These are phyloP conservation scores for Scomber colias DNA, from an alignment of 2,113 vertebrate species.

Conservation along the genomic window DNA sequence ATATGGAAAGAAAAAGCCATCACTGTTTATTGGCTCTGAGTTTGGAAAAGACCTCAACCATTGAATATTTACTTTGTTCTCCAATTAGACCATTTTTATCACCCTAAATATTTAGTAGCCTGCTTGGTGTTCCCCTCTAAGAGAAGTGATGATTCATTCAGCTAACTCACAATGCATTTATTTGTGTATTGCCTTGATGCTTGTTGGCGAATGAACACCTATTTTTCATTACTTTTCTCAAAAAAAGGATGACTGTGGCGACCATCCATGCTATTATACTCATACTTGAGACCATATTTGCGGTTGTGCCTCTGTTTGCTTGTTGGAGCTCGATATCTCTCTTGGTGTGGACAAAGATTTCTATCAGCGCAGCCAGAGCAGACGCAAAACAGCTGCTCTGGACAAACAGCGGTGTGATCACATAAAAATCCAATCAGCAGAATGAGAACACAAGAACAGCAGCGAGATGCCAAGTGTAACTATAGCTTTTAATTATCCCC, in stretches of 20 bases:
- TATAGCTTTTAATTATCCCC: conserved; percentile 40
- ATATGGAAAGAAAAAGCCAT: too few relatives aligned
- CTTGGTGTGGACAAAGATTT: conserved; percentile 42
- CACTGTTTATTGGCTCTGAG: too few relatives aligned
- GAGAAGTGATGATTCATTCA: too few relatives aligned
- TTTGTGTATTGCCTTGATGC: too few relatives aligned
- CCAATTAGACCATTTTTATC: too few relatives aligned
- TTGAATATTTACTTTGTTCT: too few relatives aligned
- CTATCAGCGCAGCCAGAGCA: conserved; percentile 11
- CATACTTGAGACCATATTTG: neutral
- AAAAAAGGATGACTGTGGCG: neutral
- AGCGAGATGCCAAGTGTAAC: conserved; percentile 37
- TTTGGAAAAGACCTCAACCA: too few relatives aligned
- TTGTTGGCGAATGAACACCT: neutral
- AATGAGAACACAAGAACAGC: conserved; percentile 21
- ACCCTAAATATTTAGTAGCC: neutral
- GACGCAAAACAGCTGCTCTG: conserved; percentile 17
- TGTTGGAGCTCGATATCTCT: neutral
- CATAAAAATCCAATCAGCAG: conserved; percentile 21
- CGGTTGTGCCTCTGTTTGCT: neutral
- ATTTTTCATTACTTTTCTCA: too few relatives aligned
- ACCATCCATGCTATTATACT: neutral
- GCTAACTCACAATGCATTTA: too few relatives aligned
- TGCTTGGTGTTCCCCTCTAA: neutral
- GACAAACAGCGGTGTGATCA: conserved; percentile 17